A percentile compares a stretch with the other conserved stretches of the same genome.
phyloP scores from a whole-genome alignment of 2,113 vertebrate species.

The Prietella phreatophila region DNA sequence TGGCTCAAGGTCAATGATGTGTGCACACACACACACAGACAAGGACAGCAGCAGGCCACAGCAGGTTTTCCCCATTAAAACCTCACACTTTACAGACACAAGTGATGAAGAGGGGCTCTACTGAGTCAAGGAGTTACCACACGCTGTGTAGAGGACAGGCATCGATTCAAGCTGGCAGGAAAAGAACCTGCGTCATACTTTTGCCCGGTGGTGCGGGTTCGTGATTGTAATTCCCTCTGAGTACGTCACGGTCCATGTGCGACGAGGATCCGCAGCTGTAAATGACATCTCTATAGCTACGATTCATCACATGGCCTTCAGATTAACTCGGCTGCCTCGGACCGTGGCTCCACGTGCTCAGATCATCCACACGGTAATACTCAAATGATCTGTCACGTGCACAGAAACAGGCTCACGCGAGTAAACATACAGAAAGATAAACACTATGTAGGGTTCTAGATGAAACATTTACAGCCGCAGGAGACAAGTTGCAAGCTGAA shows the following conservation, averaged over 20 bases:
- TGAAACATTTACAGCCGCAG: background rate
- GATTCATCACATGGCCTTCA: conserved; percentile 75
- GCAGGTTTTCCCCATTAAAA: conserved; percentile 54
- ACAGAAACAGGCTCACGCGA: background rate
- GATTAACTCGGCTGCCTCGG: conserved; percentile 76
- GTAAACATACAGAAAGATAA: conserved; percentile 41
- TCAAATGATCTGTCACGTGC: conserved; percentile 16
- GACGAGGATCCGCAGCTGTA: conserved; percentile 59
- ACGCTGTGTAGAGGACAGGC: conserved; percentile 37
- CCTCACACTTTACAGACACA: conserved; percentile 48
- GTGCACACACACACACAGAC: conserved; percentile 45
- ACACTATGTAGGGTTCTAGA: background rate
- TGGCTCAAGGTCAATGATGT: conserved; percentile 46
- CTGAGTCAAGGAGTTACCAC: conserved; percentile 19
- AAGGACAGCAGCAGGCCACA: conserved; percentile 47
- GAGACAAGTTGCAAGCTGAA: background rate
- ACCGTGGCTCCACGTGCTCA: conserved; percentile 47
- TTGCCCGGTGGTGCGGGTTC: background rate
- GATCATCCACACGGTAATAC: conserved; percentile 30
- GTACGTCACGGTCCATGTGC: conserved; percentile 54
- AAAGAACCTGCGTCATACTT: conserved; percentile 29
- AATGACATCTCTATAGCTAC: conserved; percentile 69
- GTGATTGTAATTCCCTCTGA: conserved; percentile 67
- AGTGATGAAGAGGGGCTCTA: conserved; percentile 32
- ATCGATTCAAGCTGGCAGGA: conserved; percentile 33